Evolutionary conservation across 2,888 invertebrate species (phyloP).

Genomic region (Sepiola atlantica): DNA sequence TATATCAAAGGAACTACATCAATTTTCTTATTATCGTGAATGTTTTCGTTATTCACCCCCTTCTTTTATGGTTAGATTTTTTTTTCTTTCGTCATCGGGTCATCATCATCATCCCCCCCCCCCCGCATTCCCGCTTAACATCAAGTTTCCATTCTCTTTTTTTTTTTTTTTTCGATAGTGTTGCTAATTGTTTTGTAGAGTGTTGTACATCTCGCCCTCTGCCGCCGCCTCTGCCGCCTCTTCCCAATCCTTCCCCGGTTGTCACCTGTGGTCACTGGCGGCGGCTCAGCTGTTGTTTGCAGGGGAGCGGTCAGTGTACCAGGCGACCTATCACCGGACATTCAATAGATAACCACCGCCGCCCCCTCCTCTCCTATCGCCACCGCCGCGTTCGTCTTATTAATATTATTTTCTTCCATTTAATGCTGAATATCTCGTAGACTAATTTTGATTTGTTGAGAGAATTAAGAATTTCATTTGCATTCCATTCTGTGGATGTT

Average conservation of each 20-base stretch:
- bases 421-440: background rate
- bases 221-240: background rate
- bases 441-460: background rate
- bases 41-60: background rate
- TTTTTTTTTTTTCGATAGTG: background rate
- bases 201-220: background rate
- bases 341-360: background rate
- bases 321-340: background rate
- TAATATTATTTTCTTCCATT: background rate
- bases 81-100: background rate
- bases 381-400: background rate
- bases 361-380: background rate
- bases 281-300: slow-evolving; percentile 8
- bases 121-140: background rate
- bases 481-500: background rate
- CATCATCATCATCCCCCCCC: background rate
- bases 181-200: background rate
- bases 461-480: background rate
- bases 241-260: background rate
- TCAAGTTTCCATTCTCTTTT: background rate
- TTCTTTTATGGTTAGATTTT: background rate
- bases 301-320: slow-evolving; percentile 32
- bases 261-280: slow-evolving; percentile 32
- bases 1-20: background rate
- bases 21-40: too few species aligned